Evolutionary conservation across 2,888 invertebrate species (phyloP), one percentile per base, ranked within the genome.

Genomic region (Nomada lathburiana): DNA sequence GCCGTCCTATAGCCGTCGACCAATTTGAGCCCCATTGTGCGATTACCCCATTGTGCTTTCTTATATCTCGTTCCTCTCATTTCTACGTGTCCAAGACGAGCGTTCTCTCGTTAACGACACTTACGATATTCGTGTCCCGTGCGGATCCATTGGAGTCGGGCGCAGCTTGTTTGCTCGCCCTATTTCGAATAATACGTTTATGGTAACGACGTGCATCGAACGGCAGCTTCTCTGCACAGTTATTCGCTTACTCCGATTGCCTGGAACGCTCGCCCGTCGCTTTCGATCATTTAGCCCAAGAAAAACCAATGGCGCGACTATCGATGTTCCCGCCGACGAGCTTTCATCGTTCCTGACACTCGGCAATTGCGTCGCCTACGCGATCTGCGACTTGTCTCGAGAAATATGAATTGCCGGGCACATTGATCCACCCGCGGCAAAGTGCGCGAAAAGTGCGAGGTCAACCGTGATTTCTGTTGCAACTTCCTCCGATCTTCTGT

Each of bases 21-120:
- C 85, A 80, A 87, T 87, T 87, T 73, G 87, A 76, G 72, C 72
- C 52, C 81, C 85, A 86, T 86, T 86, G 86, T 86, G 62, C 84
- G 78, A 81, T 82, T 81, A 83, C 62, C 84, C 85, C 60, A 87
- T 86, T 87, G 85, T 87, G 76, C 47, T 62, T 60, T 70, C 74
- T 67, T 83, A 57, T 64, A 67, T 71, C 72, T 67, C 65, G 55
- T 63, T 26, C 7, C 26, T 47, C 70, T 72, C 53, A 68, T 50
- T 67, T 62, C 23, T 10, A n/a, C 76, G 52, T 78, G 80, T 84
- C 73, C 82, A 84, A 85, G 86, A 76, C 78, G 75, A 60, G 62
- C 78, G 68, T 55, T 64, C 57, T 60, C 55, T 73, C 79, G 75
- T 68, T 85, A 84, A 75, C 76, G 76, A 84, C 68, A 50, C 47